phyloP scores from a whole-genome alignment of 2,888 invertebrate genomes.

The Agrotis puta region DNA sequence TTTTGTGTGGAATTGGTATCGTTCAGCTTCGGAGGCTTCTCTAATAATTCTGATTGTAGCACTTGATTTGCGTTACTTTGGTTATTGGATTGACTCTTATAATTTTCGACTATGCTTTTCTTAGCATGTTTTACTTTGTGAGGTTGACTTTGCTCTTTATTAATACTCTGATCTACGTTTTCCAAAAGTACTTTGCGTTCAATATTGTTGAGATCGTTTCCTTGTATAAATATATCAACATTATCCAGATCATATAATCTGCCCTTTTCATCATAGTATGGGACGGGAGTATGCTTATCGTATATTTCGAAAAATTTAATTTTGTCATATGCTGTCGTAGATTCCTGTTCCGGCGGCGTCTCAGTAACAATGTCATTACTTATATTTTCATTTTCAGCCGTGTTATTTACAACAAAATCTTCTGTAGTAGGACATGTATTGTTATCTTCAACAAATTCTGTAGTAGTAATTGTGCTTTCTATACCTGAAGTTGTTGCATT shows the following conservation, averaged over 20 bases:
- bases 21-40: slow-evolving; percentile 16
- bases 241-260: slow-evolving; percentile 48
- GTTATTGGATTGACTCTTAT: slow-evolving; percentile 18
- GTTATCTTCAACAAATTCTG: slow-evolving; percentile 14
- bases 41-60: background rate
- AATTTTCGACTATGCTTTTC: slow-evolving; percentile 70
- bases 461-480: background rate
- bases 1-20: slow-evolving; percentile 13
- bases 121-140: slow-evolving; percentile 72
- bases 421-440: slow-evolving; percentile 57
- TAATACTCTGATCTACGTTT: slow-evolving; percentile 67
- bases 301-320: slow-evolving; percentile 86
- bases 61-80: slow-evolving; percentile 8
- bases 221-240: slow-evolving; percentile 47
- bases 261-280: slow-evolving; percentile 40
- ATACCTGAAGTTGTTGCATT: slow-evolving; percentile 6
- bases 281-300: slow-evolving; percentile 74
- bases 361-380: background rate
- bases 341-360: slow-evolving; percentile 11
- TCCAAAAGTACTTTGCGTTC: slow-evolving; percentile 67
- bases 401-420: slow-evolving; percentile 5
- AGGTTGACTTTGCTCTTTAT: slow-evolving; percentile 58
- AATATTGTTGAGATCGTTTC: slow-evolving; percentile 48
- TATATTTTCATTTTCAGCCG: slow-evolving; percentile 7
- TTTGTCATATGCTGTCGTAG: slow-evolving; percentile 75